These are phyloP conservation scores for Catagonus wagneri DNA, from an alignment of 2,113 vertebrate genomes.

Conservation along the genomic window DNA sequence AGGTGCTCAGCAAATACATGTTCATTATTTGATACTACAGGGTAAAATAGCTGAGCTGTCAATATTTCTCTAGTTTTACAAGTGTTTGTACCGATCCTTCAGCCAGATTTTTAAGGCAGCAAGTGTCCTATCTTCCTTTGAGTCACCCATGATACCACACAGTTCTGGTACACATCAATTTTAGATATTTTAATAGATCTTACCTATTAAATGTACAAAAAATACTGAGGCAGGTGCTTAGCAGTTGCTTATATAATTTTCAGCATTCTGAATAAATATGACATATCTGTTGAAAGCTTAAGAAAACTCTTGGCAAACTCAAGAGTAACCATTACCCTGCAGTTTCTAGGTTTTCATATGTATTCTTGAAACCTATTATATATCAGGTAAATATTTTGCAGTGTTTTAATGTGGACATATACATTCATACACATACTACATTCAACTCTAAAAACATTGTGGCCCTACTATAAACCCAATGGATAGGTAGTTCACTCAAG, in stretches of 20 bases:
- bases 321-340: neutral
- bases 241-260: neutral
- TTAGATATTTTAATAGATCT: neutral
- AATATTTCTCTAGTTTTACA: neutral
- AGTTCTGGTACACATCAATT: neutral
- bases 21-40: neutral
- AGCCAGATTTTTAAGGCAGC: neutral
- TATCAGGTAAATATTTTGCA: neutral
- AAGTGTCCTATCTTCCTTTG: neutral
- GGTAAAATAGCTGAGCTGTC: neutral
- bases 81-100: neutral
- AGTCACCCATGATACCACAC: neutral
- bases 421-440: neutral
- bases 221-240: neutral
- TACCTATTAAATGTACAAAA: neutral
- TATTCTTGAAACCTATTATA: neutral
- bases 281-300: neutral
- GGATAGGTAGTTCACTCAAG: neutral
- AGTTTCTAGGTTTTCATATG: constrained; percentile 4
- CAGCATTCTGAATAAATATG: neutral
- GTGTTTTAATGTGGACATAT: neutral
- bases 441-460: neutral
- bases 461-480: neutral
- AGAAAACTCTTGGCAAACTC: neutral
- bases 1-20: neutral